Conservation (phyloP, 2,113 vertebrate species). For the zebrafish (Danio rerio) region GRCz12tu NC_133178.1:30629001-30629500, state of each 20-base stretch:
- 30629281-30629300: neutral
- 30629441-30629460: neutral
- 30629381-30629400: constrained; percentile 9
- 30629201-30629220: too few species aligned
- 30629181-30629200: too few species aligned
- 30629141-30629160: too few species aligned
- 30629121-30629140: too few species aligned
- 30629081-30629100: too few species aligned
- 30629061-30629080: too few species aligned
- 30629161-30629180: too few species aligned
- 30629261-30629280: neutral
- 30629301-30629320: neutral
- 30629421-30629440: neutral
- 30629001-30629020: too few species aligned
- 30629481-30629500: neutral
- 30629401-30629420: constrained; percentile 19
- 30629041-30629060: too few species aligned
- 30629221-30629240: too few species aligned
- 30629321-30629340: neutral
- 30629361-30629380: neutral
- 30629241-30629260: neutral
- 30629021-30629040: too few species aligned
- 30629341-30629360: neutral
- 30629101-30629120: too few species aligned
- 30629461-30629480: neutral